phyloP scores from a whole-genome alignment of 2,113 vertebrate species.

The Cryptotis parvus region DNA sequence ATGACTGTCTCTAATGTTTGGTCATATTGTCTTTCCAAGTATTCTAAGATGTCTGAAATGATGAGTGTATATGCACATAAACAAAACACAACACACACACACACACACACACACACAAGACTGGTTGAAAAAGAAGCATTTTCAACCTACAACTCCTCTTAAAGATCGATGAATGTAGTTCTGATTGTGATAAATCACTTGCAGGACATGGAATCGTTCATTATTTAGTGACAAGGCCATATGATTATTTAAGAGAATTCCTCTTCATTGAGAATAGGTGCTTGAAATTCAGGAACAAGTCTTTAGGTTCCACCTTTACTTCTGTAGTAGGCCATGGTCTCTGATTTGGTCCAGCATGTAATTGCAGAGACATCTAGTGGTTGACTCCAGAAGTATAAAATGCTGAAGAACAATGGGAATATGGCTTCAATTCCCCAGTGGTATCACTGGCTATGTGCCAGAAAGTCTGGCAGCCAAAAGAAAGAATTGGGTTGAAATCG shows the following conservation, averaged over 20 bases:
- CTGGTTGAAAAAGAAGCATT: neutral
- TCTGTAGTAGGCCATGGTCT: neutral
- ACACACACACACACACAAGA: neutral
- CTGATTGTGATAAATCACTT: neutral
- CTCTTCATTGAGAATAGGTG: neutral
- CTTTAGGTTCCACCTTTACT: conserved; percentile 27
- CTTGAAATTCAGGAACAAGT: neutral
- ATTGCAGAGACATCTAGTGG: conserved; percentile 78
- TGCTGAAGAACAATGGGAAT: conserved; percentile 5
- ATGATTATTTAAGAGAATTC: neutral
- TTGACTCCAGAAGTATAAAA: conserved; percentile 15
- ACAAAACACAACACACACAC: neutral
- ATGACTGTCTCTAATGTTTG: neutral
- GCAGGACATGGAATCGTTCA: conserved; percentile 23
- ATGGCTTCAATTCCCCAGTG: neutral
- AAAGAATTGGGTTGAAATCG: neutral
- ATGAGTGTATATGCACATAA: neutral
- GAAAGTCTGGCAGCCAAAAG: neutral
- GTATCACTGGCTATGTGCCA: neutral
- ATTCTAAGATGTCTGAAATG: neutral
- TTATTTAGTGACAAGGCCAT: neutral
- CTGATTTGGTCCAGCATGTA: conserved; percentile 18
- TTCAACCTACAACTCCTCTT: neutral
- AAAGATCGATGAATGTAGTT: neutral
- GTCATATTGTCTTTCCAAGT: neutral